Evolutionary conservation across 2,113 vertebrate genomes (phyloP), one percentile per base, ranked within the genome.

Genomic region (Crotalus helleri): DNA sequence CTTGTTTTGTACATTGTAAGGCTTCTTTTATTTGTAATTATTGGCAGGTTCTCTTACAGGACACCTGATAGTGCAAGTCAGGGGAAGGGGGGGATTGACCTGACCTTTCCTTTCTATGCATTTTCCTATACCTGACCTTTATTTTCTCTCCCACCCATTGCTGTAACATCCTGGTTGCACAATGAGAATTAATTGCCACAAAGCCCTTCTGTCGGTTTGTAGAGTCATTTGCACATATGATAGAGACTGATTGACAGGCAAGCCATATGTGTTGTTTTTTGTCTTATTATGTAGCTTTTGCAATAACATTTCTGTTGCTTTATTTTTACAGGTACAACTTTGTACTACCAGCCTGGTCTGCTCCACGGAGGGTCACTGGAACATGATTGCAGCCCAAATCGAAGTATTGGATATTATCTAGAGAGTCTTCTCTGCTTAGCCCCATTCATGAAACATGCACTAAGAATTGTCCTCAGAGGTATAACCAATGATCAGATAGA

Each of bases 331-430:
- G 99, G 99, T 94, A 99, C 99, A 0, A 97, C 98, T 29, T 97
- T 99, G 26, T 99, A 99, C 95, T 99, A 99, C 92, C 98, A 99
- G 96, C 99, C 99, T 3, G 99, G 99, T 49, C 96, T 99, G 91
- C 97, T 99, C 61, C 97, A 96, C 0, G 99, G 99, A 1, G 99
- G 99, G 5, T 95, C 97, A 0, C 53, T 99, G 81, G 99, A 99
- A 92, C 99, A 99, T 0, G 99, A 99, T 86, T 99, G 99, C 69
- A 98, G 97, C 64, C 90, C 96, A 0, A 98, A 98, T 94, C 98
- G 99, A 0, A 95, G 99, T 1, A 97, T 99, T 51, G 99, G 99
- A 4, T 99, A 99, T 95, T 99, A 99, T 91, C 97, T 99, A 96
- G 99, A 99, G 95, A 97, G 98, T 29, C 97, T 99, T 64, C 98